Evolutionary conservation across 92 coral and sea anemone species (phyloP).

Genomic region (Epizoanthus ramosus): DNA sequence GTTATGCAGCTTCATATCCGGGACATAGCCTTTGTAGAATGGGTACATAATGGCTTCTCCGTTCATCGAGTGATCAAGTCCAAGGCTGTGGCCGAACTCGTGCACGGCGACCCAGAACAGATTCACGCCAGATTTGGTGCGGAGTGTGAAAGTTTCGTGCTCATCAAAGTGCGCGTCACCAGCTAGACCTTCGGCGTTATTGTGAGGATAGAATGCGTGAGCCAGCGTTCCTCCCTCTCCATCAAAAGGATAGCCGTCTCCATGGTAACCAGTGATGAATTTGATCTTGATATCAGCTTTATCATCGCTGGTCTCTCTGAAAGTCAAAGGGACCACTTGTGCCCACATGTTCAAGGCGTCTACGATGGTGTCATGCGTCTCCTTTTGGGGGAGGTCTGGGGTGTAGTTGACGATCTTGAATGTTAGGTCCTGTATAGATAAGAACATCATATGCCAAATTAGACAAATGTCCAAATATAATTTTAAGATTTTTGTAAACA

Average conservation of each 20-base stretch:
- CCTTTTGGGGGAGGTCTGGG: slow-evolving; percentile 47
- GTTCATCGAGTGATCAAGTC: slow-evolving; percentile 51
- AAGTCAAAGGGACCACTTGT: slow-evolving; percentile 38
- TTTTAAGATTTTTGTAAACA: too few relatives aligned
- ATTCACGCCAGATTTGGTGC: slow-evolving; percentile 36
- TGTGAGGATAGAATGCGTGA: slow-evolving; percentile 56
- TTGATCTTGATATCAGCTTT: slow-evolving; percentile 70
- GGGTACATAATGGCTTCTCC: slow-evolving; percentile 55
- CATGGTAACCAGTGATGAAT: slow-evolving; percentile 65
- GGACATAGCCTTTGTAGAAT: slow-evolving; percentile 47
- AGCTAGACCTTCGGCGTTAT: slow-evolving; percentile 41
- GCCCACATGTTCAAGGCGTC: slow-evolving; percentile 61
- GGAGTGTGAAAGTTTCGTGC: slow-evolving; percentile 70
- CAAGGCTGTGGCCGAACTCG: slow-evolving; percentile 60
- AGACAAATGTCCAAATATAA: not conserved
- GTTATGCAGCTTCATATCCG: slow-evolving; percentile 39
- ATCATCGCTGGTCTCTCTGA: slow-evolving; percentile 47
- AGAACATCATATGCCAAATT: not conserved
- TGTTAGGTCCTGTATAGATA: slow-evolving; percentile 42
- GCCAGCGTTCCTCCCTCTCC: slow-evolving; percentile 56
- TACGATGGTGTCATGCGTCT: slow-evolving; percentile 43
- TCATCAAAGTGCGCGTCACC: slow-evolving; percentile 61
- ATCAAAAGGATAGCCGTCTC: slow-evolving; percentile 62
- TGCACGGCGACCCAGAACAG: slow-evolving; percentile 62
- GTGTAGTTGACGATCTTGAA: slow-evolving; percentile 50